phyloP scores from a whole-genome alignment of 2,113 vertebrate genomes.

The Pangasianodon hypophthalmus region DNA sequence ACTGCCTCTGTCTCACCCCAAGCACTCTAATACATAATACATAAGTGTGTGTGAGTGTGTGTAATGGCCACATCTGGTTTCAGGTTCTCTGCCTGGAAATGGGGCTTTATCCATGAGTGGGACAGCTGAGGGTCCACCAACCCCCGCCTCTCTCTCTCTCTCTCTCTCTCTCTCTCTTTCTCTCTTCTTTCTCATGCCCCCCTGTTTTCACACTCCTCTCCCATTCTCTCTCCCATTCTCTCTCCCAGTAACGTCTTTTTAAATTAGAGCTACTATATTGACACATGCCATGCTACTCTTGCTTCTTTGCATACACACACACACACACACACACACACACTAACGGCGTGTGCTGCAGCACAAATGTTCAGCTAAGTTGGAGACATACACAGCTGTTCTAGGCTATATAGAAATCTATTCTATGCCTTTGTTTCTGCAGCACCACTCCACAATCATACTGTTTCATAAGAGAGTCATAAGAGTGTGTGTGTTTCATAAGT shows the following conservation, averaged over 20 bases:
- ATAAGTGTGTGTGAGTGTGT: conserved; percentile 25
- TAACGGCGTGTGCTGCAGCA: background rate
- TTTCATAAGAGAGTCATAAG: background rate
- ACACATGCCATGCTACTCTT: background rate
- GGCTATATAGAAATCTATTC: background rate
- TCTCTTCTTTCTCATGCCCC: too few species aligned
- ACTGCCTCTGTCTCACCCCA: too few species aligned
- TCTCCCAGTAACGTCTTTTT: background rate
- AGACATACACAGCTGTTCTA: background rate
- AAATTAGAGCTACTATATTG: background rate
- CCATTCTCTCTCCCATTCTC: too few species aligned
- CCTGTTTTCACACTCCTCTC: background rate
- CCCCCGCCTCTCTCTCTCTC: background rate
- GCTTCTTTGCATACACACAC: background rate
- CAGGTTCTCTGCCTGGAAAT: conserved; percentile 2
- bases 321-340: background rate
- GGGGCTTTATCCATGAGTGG: background rate
- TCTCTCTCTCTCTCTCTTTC: background rate
- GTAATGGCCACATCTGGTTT: background rate
- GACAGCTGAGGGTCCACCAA: background rate
- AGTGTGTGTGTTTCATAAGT: background rate
- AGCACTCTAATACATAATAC: too few species aligned
- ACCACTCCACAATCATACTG: background rate
- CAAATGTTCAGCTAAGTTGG: background rate
- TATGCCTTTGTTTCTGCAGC: background rate